Percentiles rank a stretch among this genome's conserved stretches.
phyloP scores from a whole-genome alignment of 1,140 invertebrate species.

The Drosophila repletoides region DNA sequence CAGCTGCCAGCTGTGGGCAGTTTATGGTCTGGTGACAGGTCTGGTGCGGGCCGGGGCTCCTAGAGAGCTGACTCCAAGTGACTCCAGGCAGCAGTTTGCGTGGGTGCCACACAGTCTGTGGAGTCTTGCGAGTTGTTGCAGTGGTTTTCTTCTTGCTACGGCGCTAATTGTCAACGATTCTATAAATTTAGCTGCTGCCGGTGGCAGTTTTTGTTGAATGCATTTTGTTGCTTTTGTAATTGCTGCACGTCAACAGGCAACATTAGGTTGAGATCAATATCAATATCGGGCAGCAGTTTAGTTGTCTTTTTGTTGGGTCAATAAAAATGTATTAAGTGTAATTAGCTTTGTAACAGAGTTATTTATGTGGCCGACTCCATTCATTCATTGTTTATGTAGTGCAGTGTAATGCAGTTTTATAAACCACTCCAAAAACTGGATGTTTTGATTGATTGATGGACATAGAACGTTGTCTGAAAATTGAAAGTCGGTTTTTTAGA shows the following conservation, averaged over 20 bases:
- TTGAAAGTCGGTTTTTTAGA: slow-evolving; percentile 43
- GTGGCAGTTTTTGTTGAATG: slow-evolving; percentile 56
- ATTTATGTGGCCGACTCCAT: slow-evolving; percentile 55
- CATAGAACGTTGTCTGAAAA: slow-evolving; percentile 38
- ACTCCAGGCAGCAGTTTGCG: slow-evolving; percentile 13
- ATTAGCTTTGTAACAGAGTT: slow-evolving; percentile 73
- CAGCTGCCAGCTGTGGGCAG: slow-evolving; percentile 9
- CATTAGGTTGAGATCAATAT: slow-evolving; percentile 53
- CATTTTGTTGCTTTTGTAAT: slow-evolving; percentile 72
- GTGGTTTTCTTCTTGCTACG: slow-evolving; percentile 8
- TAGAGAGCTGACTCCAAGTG: not conserved
- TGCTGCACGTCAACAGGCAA: slow-evolving; percentile 56
- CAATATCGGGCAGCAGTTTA: slow-evolving; percentile 34
- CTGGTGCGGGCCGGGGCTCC: not conserved
- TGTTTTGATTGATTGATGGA: slow-evolving; percentile 68
- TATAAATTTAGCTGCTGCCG: slow-evolving; percentile 51
- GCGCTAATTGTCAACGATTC: slow-evolving; percentile 69
- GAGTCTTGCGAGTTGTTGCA: slow-evolving; percentile 2
- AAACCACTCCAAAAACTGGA: not conserved
- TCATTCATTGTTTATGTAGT: slow-evolving; percentile 43
- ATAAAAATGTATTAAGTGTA: slow-evolving; percentile 74
- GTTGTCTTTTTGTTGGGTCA: slow-evolving; percentile 34
- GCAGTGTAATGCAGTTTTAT: slow-evolving; percentile 28
- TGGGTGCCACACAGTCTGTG: slow-evolving; percentile 48
- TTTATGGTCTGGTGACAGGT: slow-evolving; percentile 11